Percentiles rank a stretch among this genome's conserved stretches.
These are phyloP conservation scores for Apodemus speciosus DNA, from an alignment of 2,113 vertebrate genomes.

Conservation along the genomic window DNA sequence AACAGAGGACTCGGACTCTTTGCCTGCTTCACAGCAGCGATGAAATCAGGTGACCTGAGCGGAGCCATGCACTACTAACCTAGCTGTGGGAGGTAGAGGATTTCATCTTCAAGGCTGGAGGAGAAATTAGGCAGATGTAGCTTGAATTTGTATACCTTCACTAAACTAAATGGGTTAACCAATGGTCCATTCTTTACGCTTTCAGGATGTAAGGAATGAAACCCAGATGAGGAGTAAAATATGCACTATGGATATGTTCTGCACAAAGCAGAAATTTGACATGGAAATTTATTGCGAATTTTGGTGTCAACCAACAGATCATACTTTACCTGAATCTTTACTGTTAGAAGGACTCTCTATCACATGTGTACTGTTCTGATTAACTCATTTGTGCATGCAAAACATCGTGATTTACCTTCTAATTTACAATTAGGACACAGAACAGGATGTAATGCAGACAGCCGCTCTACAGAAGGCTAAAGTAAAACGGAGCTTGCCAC, in stretches of 20 bases:
- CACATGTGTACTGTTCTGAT: neutral
- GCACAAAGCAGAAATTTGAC: neutral
- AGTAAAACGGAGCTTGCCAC: neutral
- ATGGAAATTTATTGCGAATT: neutral
- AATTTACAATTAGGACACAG: neutral
- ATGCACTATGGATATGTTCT: neutral
- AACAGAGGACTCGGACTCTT: neutral
- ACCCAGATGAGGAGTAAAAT: neutral
- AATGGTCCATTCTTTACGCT: neutral
- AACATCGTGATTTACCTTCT: neutral
- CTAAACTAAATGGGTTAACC: constrained; percentile 18
- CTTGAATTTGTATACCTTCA: neutral
- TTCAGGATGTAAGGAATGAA: constrained; percentile 16
- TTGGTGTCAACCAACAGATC: neutral
- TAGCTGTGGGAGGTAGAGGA: neutral
- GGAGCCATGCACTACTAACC: neutral
- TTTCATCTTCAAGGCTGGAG: neutral
- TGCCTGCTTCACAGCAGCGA: neutral
- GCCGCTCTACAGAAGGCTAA: neutral
- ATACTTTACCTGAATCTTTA: neutral
- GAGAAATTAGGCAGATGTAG: constrained; percentile 36
- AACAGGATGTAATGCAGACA: neutral
- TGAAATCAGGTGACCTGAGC: neutral
- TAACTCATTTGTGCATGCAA: neutral
- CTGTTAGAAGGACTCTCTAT: neutral